A percentile compares a stretch with the other conserved stretches of the same genome.
Conservation (phyloP, 2,797 vertebrate species). For the Lepus townsendii region DNA sequence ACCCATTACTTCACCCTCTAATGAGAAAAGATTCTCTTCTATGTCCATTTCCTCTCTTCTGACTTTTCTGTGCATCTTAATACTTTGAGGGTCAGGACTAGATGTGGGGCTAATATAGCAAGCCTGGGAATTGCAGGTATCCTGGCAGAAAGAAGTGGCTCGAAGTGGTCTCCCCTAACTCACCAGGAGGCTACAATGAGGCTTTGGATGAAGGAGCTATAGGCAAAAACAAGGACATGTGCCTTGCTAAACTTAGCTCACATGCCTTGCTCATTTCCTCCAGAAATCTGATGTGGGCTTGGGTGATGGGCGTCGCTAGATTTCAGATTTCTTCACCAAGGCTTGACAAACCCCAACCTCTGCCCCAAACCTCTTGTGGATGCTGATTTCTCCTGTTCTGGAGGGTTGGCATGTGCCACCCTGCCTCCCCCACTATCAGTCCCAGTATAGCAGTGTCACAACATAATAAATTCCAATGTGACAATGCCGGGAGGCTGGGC, state of each 20-base stretch:
- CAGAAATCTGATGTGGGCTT: background rate
- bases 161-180: background rate
- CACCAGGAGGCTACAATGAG: background rate
- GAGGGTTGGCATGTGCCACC: background rate
- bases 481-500: background rate
- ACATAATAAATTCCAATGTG: too few species aligned
- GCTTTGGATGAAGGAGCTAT: background rate
- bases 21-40: background rate
- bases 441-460: too few species aligned
- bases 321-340: background rate
- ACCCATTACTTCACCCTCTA: background rate
- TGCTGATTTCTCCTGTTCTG: background rate
- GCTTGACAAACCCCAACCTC: too few species aligned
- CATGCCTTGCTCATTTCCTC: background rate
- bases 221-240: background rate
- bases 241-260: background rate
- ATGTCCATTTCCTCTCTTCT: background rate
- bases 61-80: background rate
- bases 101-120: background rate
- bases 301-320: background rate
- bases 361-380: background rate
- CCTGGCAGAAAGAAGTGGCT: background rate
- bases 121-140: background rate
- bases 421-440: rapidly evolving
- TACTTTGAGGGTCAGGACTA: background rate